Evolutionary conservation across 2,113 vertebrate species (phyloP), one percentile per base, ranked within the genome.

Genomic region (Poecilia latipinna): DNA sequence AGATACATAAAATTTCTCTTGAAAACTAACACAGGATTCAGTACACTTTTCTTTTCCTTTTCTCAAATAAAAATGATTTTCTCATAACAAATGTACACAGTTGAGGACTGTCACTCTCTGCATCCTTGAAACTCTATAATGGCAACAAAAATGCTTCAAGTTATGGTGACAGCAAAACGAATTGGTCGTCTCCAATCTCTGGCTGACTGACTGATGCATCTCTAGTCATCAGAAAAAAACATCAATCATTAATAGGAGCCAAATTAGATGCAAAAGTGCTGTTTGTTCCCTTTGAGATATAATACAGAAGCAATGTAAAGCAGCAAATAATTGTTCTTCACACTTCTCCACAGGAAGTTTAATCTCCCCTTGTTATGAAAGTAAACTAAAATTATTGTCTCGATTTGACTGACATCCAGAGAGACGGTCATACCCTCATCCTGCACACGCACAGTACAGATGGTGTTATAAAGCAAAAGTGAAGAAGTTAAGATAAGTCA

Each of bases 401-500:
- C 24, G 12, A 61, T 63, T 62, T 15, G 22, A 65, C 61, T 37
- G 2, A 57, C 70, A 69, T n/a, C 73, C 51, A 65, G 57, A 65
- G 57, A 78, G 19, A 63, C 72, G 64, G 80, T 75, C 70, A 22
- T 12, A 57, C 42, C 86, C 66, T 44, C 35, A 79, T 70, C 86
- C 71, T 11, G 79, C 80, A 65, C 74, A 68, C 5, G 12, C n/a
- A 73, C 72, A 84, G 79, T 29, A 75, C 70, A 84, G 82, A 67
- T 61, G 65, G 61, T 74, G 87, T 92, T 90, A 88, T 70, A 78
- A 82, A 91, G 90, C 90, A 86, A 54, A 48, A 63, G 86, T 71
- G 85, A 69, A 88, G 87, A 88, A 87, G 88, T 77, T 74, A 62
- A 84, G 67, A 77, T 75, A 62, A 84, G 74, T 74, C 71, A 60